Evolutionary conservation across 1,140 invertebrate species (phyloP), one percentile per base, ranked within the genome.

Genomic region (Ceratitis capitata): DNA sequence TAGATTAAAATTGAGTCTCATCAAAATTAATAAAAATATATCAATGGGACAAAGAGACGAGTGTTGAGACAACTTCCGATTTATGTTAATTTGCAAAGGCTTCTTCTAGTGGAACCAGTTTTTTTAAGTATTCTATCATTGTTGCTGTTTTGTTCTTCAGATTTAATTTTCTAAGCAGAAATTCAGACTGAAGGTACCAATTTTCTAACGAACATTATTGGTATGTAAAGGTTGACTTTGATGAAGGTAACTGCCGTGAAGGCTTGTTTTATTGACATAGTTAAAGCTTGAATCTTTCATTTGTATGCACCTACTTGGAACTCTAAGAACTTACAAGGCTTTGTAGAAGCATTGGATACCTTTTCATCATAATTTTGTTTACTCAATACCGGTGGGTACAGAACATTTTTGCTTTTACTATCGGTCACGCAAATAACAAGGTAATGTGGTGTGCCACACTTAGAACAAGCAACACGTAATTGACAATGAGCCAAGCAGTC

Each of bases 21-120:
- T 42, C 42, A 45, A 42, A 39, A 23, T 10, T 47, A 12, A 12
- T 23, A 45, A 10, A 26, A 78, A 78, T 78, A 78, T 78, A 78
- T 45, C 69, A 78, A 23, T 14, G 7, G 35, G 14, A 39, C 9
- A 10, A 45, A 45, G n/a, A 23, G 39, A 26, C 69, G 45, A 78
- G 69, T 78, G 69, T 45, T 10, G 39, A 26, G 69, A 32, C 39
- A n/a, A 78, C 69, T 78, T 78, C 69, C 69, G 69, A 45, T 78
- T 78, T 78, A 78, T 78, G 69, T 12, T 78, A 78, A 78, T 78
- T 10, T 78, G 69, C n/a, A 2, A 14, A 47, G n/a, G 69, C 69
- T 7, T 74, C 6, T 19, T 69, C 42, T 9, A 14, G 16, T 14
- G 23, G 69, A 78, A 78, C 69, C 69, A 23, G 69, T 78, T 78